Evolutionary conservation across 2,113 vertebrate species (phyloP).

Genomic region (Clupea harengus): DNA sequence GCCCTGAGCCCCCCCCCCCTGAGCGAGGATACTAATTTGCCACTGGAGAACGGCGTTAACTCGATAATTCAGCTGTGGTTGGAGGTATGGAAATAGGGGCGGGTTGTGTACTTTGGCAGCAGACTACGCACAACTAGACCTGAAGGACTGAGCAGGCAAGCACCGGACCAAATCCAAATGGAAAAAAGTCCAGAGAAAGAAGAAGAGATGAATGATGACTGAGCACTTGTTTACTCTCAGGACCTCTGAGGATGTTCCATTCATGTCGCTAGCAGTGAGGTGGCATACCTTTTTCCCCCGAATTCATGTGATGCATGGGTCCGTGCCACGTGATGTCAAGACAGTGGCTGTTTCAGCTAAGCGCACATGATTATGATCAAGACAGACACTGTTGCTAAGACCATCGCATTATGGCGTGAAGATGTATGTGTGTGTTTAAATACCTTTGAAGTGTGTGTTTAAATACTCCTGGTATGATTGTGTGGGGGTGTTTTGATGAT

Average conservation of each 20-base stretch:
- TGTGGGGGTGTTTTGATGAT: neutral
- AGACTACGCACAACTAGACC: neutral
- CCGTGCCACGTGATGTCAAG: neutral
- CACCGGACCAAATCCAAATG: neutral
- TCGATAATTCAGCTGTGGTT: neutral
- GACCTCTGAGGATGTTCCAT: neutral
- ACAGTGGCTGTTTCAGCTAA: neutral
- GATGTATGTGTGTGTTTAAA: neutral
- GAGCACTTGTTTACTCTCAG: neutral
- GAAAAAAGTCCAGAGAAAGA: neutral
- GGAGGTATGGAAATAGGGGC: neutral
- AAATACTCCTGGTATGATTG: neutral
- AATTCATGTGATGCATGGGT: neutral
- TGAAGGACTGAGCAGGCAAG: neutral
- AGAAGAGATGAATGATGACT: neutral
- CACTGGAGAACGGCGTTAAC: neutral
- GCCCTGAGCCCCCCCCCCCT: slow-evolving; percentile 52
- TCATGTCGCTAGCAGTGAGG: neutral
- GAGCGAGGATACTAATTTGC: neutral
- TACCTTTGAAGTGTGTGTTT: neutral
- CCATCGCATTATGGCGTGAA: neutral
- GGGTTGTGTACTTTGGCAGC: slow-evolving; percentile 9
- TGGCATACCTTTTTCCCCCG: neutral
- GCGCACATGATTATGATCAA: neutral
- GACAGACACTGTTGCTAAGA: neutral